phyloP scores from a whole-genome alignment of 1,140 invertebrate genomes.

The Polypedilum vanderplanki region DNA sequence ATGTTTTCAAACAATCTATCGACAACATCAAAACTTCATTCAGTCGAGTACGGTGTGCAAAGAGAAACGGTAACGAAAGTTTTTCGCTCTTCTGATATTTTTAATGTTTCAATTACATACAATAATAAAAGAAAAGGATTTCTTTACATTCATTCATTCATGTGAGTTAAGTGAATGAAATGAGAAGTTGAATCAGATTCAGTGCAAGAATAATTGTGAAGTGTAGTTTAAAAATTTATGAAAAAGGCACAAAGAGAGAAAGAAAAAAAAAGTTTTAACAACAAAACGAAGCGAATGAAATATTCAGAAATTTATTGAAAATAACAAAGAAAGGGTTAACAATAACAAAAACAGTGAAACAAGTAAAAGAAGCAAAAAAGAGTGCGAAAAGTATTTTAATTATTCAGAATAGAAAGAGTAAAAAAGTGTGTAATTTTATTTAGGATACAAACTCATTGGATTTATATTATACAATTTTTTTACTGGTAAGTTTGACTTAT shows the following conservation, averaged over 20 bases:
- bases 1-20: not conserved
- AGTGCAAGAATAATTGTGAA: not conserved
- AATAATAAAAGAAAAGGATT: not conserved
- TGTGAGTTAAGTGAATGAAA: constrained; percentile 2
- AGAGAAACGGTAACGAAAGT: not conserved
- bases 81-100: not conserved
- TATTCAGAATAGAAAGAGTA: too few species aligned
- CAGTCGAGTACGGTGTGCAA: not conserved
- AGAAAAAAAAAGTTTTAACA: not conserved
- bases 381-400: too few species aligned
- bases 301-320: too few species aligned
- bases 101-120: not conserved
- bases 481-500: too few species aligned
- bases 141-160: not conserved
- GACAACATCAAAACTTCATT: not conserved
- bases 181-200: not conserved
- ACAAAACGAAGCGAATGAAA: not conserved
- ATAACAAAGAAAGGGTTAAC: too few species aligned
- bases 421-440: too few species aligned
- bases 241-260: not conserved
- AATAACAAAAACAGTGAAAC: too few species aligned
- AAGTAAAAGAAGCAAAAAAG: too few species aligned
- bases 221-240: not conserved
- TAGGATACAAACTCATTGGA: too few species aligned
- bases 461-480: too few species aligned